phyloP scores from a whole-genome alignment of 2,797 vertebrate species.

The Epinephelus coioides region DNA sequence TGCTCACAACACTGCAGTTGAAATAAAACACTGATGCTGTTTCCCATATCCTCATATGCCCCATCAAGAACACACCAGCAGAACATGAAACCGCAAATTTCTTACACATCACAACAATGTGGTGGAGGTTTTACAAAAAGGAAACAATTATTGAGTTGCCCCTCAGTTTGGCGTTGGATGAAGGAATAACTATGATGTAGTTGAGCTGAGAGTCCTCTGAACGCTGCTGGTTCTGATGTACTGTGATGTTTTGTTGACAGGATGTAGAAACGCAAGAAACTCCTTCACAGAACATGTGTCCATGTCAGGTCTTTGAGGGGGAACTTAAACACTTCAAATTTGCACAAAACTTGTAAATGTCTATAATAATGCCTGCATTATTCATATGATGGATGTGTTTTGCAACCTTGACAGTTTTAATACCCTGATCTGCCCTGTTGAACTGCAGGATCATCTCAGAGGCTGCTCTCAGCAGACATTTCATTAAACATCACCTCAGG shows the following conservation, averaged over 20 bases:
- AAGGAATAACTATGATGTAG: constrained; percentile 17
- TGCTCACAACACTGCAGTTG: constrained; percentile 15
- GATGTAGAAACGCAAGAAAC: constrained; percentile 14
- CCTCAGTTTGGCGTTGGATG: constrained; percentile 22
- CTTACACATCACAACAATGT: constrained; percentile 40
- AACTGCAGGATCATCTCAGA: constrained; percentile 4
- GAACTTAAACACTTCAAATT: not conserved
- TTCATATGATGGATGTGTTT: constrained; percentile 4
- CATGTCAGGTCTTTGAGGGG: not conserved
- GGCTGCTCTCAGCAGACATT: constrained; percentile 30
- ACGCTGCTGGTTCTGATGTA: constrained; percentile 4
- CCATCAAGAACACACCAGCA: constrained; percentile 33
- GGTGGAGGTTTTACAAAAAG: constrained; percentile 29
- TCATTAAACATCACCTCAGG: constrained; percentile 49
- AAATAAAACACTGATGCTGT: constrained; percentile 36
- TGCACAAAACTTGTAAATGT: not conserved
- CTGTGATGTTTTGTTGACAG: constrained; percentile 2
- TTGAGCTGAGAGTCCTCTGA: not conserved
- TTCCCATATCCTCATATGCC: constrained; percentile 41
- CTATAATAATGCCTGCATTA: not conserved
- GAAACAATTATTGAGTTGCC: constrained; percentile 27
- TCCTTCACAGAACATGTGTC: constrained; percentile 11
- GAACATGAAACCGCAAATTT: constrained; percentile 37
- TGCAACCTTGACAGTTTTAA: constrained; percentile 3
- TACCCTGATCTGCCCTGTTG: constrained; percentile 7